These are phyloP conservation scores for Maconellicoccus hirsutus DNA, from an alignment of 1,140 invertebrate genomes.

Conservation along the genomic window DNA sequence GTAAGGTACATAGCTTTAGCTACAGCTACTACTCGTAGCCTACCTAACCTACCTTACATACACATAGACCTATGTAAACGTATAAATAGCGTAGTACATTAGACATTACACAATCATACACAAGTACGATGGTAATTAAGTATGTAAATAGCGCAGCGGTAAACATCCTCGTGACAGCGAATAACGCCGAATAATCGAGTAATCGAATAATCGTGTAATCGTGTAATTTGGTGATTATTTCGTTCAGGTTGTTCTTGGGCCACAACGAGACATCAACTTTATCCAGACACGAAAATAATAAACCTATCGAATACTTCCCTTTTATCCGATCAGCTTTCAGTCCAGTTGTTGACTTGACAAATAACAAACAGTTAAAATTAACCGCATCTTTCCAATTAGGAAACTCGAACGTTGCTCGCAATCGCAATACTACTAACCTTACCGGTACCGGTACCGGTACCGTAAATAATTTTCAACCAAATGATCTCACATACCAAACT, in stretches of 20 bases:
- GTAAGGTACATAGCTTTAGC: no score
- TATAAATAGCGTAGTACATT: no score
- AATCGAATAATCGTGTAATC: no score
- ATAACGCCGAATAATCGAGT: neutral
- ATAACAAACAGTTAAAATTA: slow-evolving; percentile 6
- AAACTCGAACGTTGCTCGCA: neutral
- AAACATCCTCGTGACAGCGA: neutral
- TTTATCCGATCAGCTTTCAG: neutral
- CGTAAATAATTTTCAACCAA: neutral
- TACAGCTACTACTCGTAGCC: no score
- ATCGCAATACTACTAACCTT: neutral
- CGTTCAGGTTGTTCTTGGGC: slow-evolving; percentile 7
- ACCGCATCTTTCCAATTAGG: neutral
- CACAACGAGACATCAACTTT: neutral
- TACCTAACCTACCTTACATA: no score
- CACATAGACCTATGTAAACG: no score
- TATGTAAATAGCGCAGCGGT: no score
- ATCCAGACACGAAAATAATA: neutral
- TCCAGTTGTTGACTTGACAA: neutral
- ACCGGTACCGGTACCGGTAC: no score
- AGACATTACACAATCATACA: no score
- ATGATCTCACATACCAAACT: neutral
- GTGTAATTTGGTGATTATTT: neutral
- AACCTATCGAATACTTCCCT: slow-evolving; percentile 3
- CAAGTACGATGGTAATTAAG: no score